phyloP scores from a whole-genome alignment of 1,140 invertebrate genomes.

The Lordiphosa mommai region DNA sequence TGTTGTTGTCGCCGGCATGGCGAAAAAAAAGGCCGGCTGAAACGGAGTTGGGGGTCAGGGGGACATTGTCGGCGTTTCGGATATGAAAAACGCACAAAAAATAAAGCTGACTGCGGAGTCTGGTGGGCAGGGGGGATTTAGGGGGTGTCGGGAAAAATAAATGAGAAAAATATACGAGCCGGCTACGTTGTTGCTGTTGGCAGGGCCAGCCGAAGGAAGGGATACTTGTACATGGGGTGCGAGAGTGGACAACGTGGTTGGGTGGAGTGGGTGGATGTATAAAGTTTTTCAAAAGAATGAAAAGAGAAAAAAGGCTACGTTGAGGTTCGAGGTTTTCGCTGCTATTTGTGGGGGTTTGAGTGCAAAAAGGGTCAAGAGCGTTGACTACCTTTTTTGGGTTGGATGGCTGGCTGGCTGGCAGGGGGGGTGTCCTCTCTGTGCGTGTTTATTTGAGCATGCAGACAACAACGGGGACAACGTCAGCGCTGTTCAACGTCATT shows the following conservation, averaged over 20 bases:
- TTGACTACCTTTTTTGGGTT: constrained; percentile 46
- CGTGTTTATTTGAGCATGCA: constrained; percentile 23
- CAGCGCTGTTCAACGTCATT: constrained; percentile 24
- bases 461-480: neutral
- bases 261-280: constrained; percentile 32
- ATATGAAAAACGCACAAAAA: constrained; percentile 78
- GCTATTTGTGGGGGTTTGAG: constrained; percentile 42
- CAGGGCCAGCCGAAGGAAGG: constrained; percentile 28
- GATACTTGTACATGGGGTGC: constrained; percentile 25
- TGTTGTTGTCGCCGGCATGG: constrained; percentile 67
- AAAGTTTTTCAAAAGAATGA: constrained; percentile 71
- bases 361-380: constrained; percentile 72
- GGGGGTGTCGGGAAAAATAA: constrained; percentile 60
- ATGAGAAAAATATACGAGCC: constrained; percentile 76
- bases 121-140: neutral
- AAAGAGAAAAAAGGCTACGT: constrained; percentile 47
- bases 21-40: constrained; percentile 70
- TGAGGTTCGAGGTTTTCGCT: constrained; percentile 18
- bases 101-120: constrained; percentile 45
- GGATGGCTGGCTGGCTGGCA: too few species aligned
- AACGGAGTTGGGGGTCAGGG: constrained; percentile 20
- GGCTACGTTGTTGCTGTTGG: constrained; percentile 72
- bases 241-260: constrained; percentile 77
- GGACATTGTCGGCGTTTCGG: constrained; percentile 72
- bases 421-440: neutral